Conservation (phyloP, 2,888 invertebrate species). For the Ophraella communa region DNA sequence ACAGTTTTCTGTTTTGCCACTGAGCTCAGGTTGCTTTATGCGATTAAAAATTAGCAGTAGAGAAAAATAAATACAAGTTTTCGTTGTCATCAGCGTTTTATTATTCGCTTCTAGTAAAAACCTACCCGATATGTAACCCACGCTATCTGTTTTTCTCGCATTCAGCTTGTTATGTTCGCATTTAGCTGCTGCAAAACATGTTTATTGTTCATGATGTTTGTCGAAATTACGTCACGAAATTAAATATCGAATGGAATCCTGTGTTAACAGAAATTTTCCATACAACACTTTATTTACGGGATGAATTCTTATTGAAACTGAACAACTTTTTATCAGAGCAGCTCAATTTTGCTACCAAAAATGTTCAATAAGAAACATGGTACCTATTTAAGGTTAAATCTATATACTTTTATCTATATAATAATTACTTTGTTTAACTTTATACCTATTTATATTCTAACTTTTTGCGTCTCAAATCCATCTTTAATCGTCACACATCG, state of each 20-base stretch:
- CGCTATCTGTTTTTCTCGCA: slow-evolving; percentile 18
- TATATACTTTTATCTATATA: no score
- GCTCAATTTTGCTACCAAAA: no score
- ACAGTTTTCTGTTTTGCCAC: slow-evolving; percentile 39
- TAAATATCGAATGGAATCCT: slow-evolving; percentile 16
- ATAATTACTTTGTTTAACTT: no score
- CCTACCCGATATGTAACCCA: slow-evolving; percentile 12
- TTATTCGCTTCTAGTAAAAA: slow-evolving; percentile 5
- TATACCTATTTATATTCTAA: no score
- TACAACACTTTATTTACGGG: background rate
- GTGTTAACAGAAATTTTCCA: slow-evolving; percentile 2
- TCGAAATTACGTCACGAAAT: slow-evolving; percentile 29
- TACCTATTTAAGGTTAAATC: no score
- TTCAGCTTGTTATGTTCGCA: slow-evolving; percentile 22
- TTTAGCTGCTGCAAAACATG: slow-evolving; percentile 25
- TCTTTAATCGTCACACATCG: no score
- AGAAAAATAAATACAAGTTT: slow-evolving; percentile 14
- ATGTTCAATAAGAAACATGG: no score
- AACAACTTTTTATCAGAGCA: no score
- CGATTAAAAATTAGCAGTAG: slow-evolving; percentile 32
- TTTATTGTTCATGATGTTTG: slow-evolving; percentile 32
- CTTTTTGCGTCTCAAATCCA: no score
- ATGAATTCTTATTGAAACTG: no score
- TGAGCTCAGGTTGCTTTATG: slow-evolving; percentile 24
- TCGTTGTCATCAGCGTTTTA: slow-evolving; percentile 15